These are phyloP conservation scores for Leptatherina wallacei DNA, from an alignment of 2,797 vertebrate genomes.

Conservation along the genomic window DNA sequence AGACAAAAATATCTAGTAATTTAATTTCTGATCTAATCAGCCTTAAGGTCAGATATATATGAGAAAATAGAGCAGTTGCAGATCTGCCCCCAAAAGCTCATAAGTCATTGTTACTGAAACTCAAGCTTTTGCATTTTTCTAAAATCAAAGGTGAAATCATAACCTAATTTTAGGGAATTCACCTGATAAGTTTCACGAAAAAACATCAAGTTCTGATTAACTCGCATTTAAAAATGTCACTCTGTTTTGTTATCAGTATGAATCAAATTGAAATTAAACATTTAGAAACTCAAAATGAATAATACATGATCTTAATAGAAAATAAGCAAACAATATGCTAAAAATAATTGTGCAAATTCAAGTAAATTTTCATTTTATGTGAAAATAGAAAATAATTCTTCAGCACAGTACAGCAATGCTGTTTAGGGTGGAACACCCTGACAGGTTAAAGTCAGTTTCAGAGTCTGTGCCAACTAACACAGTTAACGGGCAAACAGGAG, in stretches of 20 bases:
- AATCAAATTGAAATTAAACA: not conserved
- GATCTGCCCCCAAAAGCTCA: not conserved
- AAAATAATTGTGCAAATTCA: not conserved
- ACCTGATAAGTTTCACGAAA: slow-evolving; percentile 5
- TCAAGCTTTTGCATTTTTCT: not conserved
- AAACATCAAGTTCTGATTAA: slow-evolving; percentile 9
- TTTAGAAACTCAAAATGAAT: not conserved
- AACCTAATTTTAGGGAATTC: slow-evolving; percentile 8
- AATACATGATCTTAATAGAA: not conserved
- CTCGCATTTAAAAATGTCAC: not conserved
- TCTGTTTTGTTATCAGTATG: not conserved
- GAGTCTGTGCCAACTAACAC: slow-evolving; percentile 23
- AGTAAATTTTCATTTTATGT: not conserved
- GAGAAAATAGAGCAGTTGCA: not conserved
- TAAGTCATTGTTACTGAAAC: slow-evolving; percentile 12
- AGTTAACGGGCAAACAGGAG: slow-evolving; percentile 34
- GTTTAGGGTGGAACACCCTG: not conserved
- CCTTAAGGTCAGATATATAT: not conserved
- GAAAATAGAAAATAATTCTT: not conserved
- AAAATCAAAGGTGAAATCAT: not conserved
- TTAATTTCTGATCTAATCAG: not conserved
- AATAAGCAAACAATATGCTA: not conserved
- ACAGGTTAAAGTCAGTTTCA: not conserved
- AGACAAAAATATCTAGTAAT: not conserved
- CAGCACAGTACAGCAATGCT: not conserved